Base-by-base conservation (phyloP, 2,888 invertebrate species). In the Troilus luridus region DNA sequence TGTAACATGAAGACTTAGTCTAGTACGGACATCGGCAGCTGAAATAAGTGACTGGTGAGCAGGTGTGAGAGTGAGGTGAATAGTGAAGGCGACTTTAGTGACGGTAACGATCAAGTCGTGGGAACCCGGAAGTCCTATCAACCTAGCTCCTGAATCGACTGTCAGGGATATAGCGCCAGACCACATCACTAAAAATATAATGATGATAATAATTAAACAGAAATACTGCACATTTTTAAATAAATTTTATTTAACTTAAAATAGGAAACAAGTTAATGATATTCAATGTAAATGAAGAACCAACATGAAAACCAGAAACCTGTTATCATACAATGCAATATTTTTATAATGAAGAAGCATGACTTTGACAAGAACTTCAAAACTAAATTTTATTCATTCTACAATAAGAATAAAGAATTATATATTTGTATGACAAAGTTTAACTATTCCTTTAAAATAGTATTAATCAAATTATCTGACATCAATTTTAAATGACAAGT, bases 21-120 rank as follows among this genome's bases (percentile, higher is more conserved):
- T 95, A 85, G 96, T 96, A 92, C 98, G 95, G 56, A 98, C 97
- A 93, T 97, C 97, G 92, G 96, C 96, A 7, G 98, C 98, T 11
- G 97, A 97, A 92, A 98, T 96, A 94, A 98, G 97, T 91, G 96
- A 95, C 93, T 96, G 95, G 90, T 96, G 96, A 90, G 96, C 96
- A 21, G 95, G 95, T 91, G 95, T 95, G 41, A 96, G 94, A 24
- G 94, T 94, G 21, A 96, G 94, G 92, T 95, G 94, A 62, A 94
- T 95, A 0, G 95, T 95, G 92, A 95, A 95, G 77, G 95, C 95
- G 17, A 94, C 94, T 92, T 94, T 94, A 72, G 94, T 94, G 92
- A 95, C 94, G 10, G 94, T 94, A 24, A 96, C 93, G 94, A 95
- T 95, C 7, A 93, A 90, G 88, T 93, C 93, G 62, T 92, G 93